A percentile compares a stretch with the other conserved stretches of the same genome.
Conservation (phyloP, 1,140 invertebrate genomes). For the Drosophila kepulauana region DNA sequence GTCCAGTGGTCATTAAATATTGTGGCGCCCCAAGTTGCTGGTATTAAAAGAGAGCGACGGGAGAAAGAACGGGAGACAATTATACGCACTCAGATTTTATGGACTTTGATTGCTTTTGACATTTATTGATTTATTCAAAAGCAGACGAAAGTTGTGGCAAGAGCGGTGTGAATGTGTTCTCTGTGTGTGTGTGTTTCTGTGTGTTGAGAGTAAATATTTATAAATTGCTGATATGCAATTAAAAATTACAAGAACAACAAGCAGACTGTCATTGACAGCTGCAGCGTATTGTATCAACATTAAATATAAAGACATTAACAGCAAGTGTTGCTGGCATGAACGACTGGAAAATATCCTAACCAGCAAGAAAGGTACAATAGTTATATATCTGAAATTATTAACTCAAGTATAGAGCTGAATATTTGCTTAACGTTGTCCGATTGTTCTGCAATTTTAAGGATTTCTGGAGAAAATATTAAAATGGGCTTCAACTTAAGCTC, state of each 20-base stretch:
- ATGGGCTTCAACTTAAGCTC: too few relatives aligned
- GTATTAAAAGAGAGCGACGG: background rate
- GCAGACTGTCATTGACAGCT: constrained; percentile 52
- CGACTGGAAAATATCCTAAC: background rate
- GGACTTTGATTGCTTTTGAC: constrained; percentile 72
- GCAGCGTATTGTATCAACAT: constrained; percentile 30
- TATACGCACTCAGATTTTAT: constrained; percentile 52
- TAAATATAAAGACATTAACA: constrained; percentile 25
- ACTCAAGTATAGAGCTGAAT: too few relatives aligned
- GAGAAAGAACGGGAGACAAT: background rate
- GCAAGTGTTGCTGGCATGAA: background rate
- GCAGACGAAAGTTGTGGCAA: constrained; percentile 9
- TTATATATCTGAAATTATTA: too few relatives aligned
- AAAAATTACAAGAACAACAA: constrained; percentile 66
- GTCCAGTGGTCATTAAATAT: constrained; percentile 33
- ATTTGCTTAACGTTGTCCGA: too few relatives aligned
- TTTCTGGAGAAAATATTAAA: too few relatives aligned
- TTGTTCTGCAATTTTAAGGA: too few relatives aligned
- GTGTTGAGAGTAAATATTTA: constrained; percentile 63
- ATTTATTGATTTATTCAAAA: constrained; percentile 74
- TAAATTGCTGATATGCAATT: constrained; percentile 71
- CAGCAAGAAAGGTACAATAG: background rate
- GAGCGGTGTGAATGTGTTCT: background rate
- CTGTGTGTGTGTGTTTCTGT: constrained; percentile 10
- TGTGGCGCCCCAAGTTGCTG: constrained; percentile 26